Base-by-base conservation (phyloP, 2,113 vertebrate species). In the Callospermophilus lateralis region DNA sequence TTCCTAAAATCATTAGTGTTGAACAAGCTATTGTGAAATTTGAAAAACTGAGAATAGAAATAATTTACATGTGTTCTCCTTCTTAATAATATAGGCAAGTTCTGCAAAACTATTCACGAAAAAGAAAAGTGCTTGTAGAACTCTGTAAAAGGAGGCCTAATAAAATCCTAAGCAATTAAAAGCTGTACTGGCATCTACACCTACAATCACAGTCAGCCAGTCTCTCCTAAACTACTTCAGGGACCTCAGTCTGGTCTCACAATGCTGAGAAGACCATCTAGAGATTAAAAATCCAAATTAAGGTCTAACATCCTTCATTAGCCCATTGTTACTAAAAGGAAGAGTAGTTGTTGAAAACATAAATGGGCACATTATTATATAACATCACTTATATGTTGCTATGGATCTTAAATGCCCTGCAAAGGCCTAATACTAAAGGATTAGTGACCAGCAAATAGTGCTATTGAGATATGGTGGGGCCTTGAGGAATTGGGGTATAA, bases 31-130 rank as follows among this genome's bases (percentile, higher is more conserved):
- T 51, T 91, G 84, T 15, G 34, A 87, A 95, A 72, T 92, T 70
- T 92, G 63, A 94, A 68, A 45, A 92, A 85, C 37, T 89, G 53
- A 96, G 72, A 89, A 85, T 77, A 85, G 67, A 37, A 84, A 84
- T 77, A 37, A 89, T 76, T 89, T 72, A 70, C 5, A 80, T 68
- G 8, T 4, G 12, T 76, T 93, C 32, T 51, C 24, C 37, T 81
- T 28, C 8, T 85, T 84, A 84, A 85, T 80, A 77, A 84, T 58
- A 80, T 12, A 93, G 67, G 6, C 32, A 51, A 89, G 39, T 90
- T 89, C 48, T 89, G 15, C 84, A 86, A 70, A 86, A 77, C 26
- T 77, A 26, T 6, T 83, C n/a, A 37, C 42, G 61, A 74, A 85
- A 94, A 89, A 74, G 45, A 51, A 72, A 72, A 74, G 22, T 81